Evolutionary conservation across 2,113 vertebrate species (phyloP), one percentile per base, ranked within the genome.

Genomic region (Clarias gariepinus): DNA sequence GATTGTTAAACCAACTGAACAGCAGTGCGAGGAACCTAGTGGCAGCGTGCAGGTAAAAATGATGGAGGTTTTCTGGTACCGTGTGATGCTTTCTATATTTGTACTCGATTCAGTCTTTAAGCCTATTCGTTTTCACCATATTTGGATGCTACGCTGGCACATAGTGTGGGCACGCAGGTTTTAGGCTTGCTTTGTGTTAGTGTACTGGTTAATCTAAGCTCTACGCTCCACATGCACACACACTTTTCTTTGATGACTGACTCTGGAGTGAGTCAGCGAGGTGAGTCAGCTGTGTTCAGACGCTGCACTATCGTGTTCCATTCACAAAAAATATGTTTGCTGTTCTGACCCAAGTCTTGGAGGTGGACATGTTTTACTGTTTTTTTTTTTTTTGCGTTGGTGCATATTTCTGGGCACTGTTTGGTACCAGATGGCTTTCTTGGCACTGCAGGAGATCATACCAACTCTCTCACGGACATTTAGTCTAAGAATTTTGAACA

Each of bases 371-470:
- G 73, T 87, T 91, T 91, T 88, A 90, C 88, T 90, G 86, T 86
- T 88, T 87, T 87, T 91, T 91, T 88, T 90, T 89, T 90, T 88
- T 87, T 88, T 87, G 91, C 69, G 79, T 9, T 41, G 79, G 82
- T 64, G 80, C 87, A 86, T 89, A 92, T 92, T 92, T 92, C 89
- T 89, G 86, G 89, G 89, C 64, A 89, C 91, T 90, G 83, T 91
- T 90, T 94, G 92, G 92, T 89, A 85, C 63, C 81, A 83, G 82
- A 86, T 83, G 23, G 47, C 69, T 77, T 82, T 68, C 71, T 61
- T 85, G 71, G 80, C 86, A 64, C 16, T n/a, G 69, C n/a, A 53
- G 18, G 55, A 41, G 52, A 80, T 57, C 76, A 80, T 86, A 69
- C 84, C 76, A 69, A 68, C 76, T 79, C 41, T 80, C 76, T 86